A percentile compares a stretch with the other conserved stretches of the same genome.
Evolutionary conservation across 2,797 vertebrate species (phyloP).

Genomic region (Falco cherrug): DNA sequence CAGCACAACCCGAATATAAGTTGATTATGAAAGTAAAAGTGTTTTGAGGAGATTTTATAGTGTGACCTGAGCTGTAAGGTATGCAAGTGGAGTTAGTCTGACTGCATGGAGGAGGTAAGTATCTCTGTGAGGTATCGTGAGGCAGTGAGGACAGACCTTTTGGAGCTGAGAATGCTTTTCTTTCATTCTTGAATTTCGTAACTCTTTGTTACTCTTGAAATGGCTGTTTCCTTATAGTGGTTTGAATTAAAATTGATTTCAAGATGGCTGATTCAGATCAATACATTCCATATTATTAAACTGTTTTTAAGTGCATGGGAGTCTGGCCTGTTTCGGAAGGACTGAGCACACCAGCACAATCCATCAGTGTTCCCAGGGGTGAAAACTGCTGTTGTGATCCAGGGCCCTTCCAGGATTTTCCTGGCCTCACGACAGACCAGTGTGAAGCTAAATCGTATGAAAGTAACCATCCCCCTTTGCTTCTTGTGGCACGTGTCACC

Average conservation of each 20-base stretch:
- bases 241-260: not conserved
- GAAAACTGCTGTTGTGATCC: not conserved
- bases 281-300: not conserved
- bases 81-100: not conserved
- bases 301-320: not conserved
- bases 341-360: not conserved
- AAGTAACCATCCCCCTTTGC: accelerated
- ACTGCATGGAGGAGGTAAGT: not conserved
- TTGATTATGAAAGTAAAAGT: not conserved
- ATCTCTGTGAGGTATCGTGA: not conserved
- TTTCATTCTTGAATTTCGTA: not conserved
- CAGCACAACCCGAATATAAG: not conserved
- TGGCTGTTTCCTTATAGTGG: not conserved
- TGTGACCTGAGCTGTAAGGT: not conserved
- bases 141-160: not conserved
- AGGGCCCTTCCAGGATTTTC: not conserved
- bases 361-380: not conserved
- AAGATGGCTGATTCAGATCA: not conserved
- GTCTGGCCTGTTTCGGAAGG: not conserved
- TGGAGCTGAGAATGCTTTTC: not conserved
- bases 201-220: not conserved
- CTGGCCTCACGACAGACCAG: not conserved
- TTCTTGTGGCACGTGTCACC: not conserved
- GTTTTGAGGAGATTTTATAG: not conserved
- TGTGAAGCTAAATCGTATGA: not conserved